These are phyloP conservation scores for Notocelia uddmanniana DNA, from an alignment of 2,888 invertebrate genomes.

Conservation along the genomic window DNA sequence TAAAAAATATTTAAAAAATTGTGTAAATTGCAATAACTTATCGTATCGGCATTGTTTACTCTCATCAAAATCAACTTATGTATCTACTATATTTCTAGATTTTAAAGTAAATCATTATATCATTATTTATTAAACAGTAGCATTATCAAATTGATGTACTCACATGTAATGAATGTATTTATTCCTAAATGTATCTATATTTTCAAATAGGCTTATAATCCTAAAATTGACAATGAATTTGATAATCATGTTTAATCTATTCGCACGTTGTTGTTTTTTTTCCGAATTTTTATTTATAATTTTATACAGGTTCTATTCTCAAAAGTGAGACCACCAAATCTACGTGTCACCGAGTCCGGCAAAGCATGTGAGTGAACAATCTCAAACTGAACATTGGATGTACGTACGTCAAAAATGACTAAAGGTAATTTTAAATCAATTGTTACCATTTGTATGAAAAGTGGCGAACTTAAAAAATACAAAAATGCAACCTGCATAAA, in stretches of 20 bases:
- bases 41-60: neutral
- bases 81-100: no score
- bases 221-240: neutral
- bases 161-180: no score
- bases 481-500: constrained; percentile 42
- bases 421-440: constrained; percentile 5
- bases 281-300: constrained; percentile 15
- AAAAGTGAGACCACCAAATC: constrained; percentile 22
- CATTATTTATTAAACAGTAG: constrained; percentile 3
- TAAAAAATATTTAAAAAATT: neutral
- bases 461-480: neutral
- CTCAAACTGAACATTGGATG: constrained; percentile 18
- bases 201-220: constrained; percentile 1
- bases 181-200: constrained; percentile 15
- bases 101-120: neutral
- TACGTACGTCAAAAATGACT: constrained; percentile 14
- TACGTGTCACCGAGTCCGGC: constrained; percentile 9
- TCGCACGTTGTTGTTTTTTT: neutral
- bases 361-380: constrained; percentile 18
- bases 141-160: constrained; percentile 1
- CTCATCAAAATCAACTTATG: neutral
- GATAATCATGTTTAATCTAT: neutral
- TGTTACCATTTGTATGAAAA: constrained; percentile 18
- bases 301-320: constrained; percentile 38
- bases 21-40: neutral